These are phyloP conservation scores for Argyra leucocephala DNA, from an alignment of 2,888 invertebrate genomes.

Conservation along the genomic window DNA sequence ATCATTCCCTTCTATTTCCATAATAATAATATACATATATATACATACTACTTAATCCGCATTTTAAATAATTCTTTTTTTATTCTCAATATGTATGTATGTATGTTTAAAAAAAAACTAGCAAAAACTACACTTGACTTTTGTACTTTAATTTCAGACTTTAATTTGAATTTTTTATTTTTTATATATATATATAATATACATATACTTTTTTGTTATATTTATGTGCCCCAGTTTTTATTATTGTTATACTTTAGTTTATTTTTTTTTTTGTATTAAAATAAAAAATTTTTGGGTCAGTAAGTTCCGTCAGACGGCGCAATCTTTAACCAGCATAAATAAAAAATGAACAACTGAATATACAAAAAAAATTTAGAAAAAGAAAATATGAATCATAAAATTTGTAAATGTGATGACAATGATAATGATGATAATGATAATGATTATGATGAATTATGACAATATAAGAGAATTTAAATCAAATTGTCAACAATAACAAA, in stretches of 20 bases:
- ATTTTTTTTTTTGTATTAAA: neutral
- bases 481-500: too few species aligned
- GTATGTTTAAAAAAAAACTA: neutral
- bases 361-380: neutral
- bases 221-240: neutral
- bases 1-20: too few species aligned
- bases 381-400: neutral
- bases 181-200: too few species aligned
- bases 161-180: too few species aligned
- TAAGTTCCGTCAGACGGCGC: constrained; percentile 4
- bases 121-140: constrained; percentile 1
- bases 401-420: neutral
- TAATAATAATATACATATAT: too few species aligned
- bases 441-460: too few species aligned
- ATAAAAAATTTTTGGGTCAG: neutral
- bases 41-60: too few species aligned
- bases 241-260: neutral
- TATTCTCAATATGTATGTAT: neutral
- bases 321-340: neutral
- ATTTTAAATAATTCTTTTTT: too few species aligned
- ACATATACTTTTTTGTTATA: neutral
- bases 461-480: too few species aligned
- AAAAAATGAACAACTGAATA: neutral
- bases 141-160: neutral
- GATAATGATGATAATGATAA: neutral